Base-by-base conservation (phyloP, 2,797 vertebrate species). In the Nannoperca obscura region DNA sequence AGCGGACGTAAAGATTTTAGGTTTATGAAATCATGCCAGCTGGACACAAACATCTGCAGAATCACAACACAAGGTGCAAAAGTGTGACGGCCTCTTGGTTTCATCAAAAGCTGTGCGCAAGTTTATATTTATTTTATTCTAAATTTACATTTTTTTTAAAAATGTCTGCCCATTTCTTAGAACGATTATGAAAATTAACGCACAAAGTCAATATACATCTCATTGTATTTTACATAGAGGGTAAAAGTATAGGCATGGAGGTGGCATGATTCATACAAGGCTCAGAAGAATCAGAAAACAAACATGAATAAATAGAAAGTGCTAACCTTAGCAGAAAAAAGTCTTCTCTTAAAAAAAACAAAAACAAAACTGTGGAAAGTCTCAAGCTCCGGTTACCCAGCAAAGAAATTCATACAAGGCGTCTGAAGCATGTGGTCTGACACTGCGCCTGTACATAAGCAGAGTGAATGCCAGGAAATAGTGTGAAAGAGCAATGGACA, bases 221-320 rank as follows among this genome's bases (percentile, higher is more conserved):
- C 88, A 90, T 91, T 91, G 94, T 95, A 93, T 92, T 93, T 96
- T 95, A 96, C 94, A 97, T 87, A 94, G 83, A 96, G 94, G 93
- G 94, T 96, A 95, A 96, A 94, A 95, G 94, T 95, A 96, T 94
- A 97, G 97, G 96, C 96, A 96, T 97, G 96, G 95, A 96, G 95
- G 96, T 97, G 96, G 95, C 95, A 96, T 94, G 92, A 96, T 94
- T 96, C 89, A 95, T 93, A 93, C 95, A 96, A 97, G 94, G 95
- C 94, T 96, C 93, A 89, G 93, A 93, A 93, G 86, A 77, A 87
- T 85, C 65, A 89, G 68, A 89, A 87, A 91, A 87, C 54, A 89
- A 88, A 92, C 84, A 89, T 66, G 91, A 97, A 98, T 98, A 98
- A 99, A 98, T 98, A 97, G 95, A 97, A 98, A 96, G 96, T 98